Evolutionary conservation across 1,140 invertebrate species (phyloP), one percentile per base, ranked within the genome.

Genomic region (Drosophila setifemur): DNA sequence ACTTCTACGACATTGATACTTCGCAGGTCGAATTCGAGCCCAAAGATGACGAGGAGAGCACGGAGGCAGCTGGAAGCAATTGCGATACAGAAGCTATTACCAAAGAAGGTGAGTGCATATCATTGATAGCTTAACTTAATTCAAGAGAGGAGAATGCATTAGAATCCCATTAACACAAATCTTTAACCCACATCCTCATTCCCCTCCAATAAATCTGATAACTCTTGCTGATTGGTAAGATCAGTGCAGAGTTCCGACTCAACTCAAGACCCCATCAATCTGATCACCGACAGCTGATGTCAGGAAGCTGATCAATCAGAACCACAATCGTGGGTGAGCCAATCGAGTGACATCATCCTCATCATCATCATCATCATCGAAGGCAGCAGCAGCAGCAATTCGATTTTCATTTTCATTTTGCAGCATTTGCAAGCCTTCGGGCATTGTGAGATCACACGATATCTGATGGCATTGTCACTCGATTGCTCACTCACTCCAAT

Each of bases 61-160:
- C 73, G 64, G 83, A 88, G 50, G 71, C 81, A 37, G 43, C 52
- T 31, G 63, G 58, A 44, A 64, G 48, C 48, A 60, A 81, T 73
- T 89, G 81, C 82, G 88, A 90, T 76, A 89, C 83, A 68, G 89
- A 90, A 89, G 88, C 90, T 89, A 85, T 90, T 77, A 90, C 90
- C 87, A 90, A 90, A 90, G 90, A 90, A 89, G 90, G 90, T 90
- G 43, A 89, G 88, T 90, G n/a, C n/a, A n/a, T n/a, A n/a, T 23
- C 1, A 0, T 23, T 11, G 16, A 8, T 45, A 16, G 12, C 14
- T 18, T n/a, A n/a, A n/a, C n/a, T n/a, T n/a, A n/a, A n/a, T n/a
- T n/a, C n/a, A n/a, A n/a, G n/a, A n/a, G n/a, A n/a, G n/a, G n/a
- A n/a, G n/a, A n/a, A n/a, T n/a, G n/a, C n/a, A n/a, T n/a, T n/a